Evolutionary conservation across 2,888 invertebrate genomes (phyloP), one percentile per base, ranked within the genome.

Genomic region (Aphidius colemani): DNA sequence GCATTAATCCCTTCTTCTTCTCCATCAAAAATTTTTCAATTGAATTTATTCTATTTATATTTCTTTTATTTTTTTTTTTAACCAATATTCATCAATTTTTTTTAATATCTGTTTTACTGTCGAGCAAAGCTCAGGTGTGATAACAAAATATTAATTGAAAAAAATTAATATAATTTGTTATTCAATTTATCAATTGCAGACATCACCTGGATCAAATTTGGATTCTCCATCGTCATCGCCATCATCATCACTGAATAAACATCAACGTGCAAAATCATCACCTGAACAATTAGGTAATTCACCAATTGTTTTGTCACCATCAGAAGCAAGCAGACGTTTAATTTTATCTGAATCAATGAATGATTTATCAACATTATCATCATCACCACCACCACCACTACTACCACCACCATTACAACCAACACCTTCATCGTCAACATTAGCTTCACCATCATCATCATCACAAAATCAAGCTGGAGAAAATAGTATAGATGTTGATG

Each of bases 241-340:
- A 30, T 30, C 30, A 30, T 30, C 30, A 55, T 75, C 75, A 9
- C 67, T 78, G 44, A 78, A 84, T 66, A 86, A 86, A 44, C 88
- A 89, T 74, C 88, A 88, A 71, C 85, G 88, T 68, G 88, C 88
- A 61, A 88, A 88, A 76, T 88, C 88, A 63, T 88, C 87, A 75
- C 88, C 88, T 8, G 88, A 88, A 77, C 86, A 87, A 63, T 74
- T 87, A 58, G 77, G 79, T 46, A 79, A 78, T 30, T 75, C 79
- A 44, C 73, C 81, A 53, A 30, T 30, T 30, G 30, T 30, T 30
- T 79, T 81, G 60, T 80, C 80, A 51, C 77, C 81, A 3, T 72
- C 78, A 4, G 85, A 85, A 71, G 83, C 84, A 8, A 84, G 83
- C 66, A 77, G 79, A 72, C 82, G 85, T 67, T 76, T 87, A 68